Percentiles rank a stretch among this genome's conserved stretches.
phyloP scores from a whole-genome alignment of 2,113 vertebrate species.

The Siphamia tubifer region DNA sequence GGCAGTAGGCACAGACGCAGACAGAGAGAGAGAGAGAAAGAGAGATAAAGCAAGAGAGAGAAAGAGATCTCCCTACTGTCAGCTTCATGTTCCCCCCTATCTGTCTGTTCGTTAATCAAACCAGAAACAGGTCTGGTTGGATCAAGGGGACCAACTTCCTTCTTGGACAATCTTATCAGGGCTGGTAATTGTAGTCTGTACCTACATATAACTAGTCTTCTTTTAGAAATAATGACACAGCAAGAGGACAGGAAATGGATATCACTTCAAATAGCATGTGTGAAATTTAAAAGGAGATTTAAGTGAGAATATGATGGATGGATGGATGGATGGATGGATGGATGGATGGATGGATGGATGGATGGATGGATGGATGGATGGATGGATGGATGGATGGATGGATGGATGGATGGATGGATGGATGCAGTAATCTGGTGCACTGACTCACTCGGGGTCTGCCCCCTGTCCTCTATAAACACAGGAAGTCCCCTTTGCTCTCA shows the following conservation, averaged over 20 bases:
- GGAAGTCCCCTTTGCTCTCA: conserved; percentile 80
- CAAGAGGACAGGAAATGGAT: background rate
- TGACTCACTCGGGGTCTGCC: conserved; percentile 73
- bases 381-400: conserved; percentile 15
- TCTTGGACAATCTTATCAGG: conserved; percentile 42
- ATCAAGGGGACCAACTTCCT: conserved; percentile 19
- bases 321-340: conserved; percentile 14
- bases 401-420: conserved; percentile 14
- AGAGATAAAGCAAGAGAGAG: conserved; percentile 24
- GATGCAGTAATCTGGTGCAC: conserved; percentile 65
- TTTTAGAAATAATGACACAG: conserved; percentile 59
- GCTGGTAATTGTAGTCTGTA: conserved; percentile 76
- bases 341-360: conserved; percentile 24
- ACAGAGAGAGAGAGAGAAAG: conserved; percentile 34
- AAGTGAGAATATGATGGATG: no score
- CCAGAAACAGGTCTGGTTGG: conserved; percentile 39
- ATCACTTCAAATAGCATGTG: background rate
- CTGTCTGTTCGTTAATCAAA: conserved; percentile 69
- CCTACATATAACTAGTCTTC: conserved; percentile 83
- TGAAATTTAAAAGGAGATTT: no score
- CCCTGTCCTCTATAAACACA: conserved; percentile 80
- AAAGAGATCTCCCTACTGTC: conserved; percentile 76
- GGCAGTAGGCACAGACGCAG: conserved; percentile 72
- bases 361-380: conserved; percentile 33
- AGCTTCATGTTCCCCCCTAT: conserved; percentile 68